Conservation (phyloP, 1,140 invertebrate genomes). For the Zaprionus africanus region DNA sequence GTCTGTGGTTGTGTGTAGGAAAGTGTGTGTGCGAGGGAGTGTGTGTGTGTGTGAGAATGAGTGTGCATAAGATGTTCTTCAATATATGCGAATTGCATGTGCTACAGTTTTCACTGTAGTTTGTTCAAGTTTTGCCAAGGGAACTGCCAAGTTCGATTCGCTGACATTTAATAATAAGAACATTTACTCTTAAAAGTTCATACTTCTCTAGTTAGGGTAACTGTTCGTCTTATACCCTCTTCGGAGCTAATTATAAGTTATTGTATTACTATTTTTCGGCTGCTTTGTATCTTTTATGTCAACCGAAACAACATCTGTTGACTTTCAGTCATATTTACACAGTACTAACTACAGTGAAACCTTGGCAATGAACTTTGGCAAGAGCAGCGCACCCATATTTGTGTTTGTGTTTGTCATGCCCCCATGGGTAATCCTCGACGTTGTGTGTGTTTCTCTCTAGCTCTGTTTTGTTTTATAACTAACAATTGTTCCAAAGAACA, state of each 20-base stretch:
- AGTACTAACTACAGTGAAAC: constrained; percentile 28
- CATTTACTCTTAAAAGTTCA: neutral
- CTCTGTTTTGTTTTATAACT: constrained; percentile 28
- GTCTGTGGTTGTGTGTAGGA: neutral
- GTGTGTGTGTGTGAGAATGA: neutral
- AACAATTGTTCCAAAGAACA: constrained; percentile 28
- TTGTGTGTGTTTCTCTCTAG: constrained; percentile 21
- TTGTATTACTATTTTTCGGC: constrained; percentile 14
- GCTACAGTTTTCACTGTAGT: constrained; percentile 23
- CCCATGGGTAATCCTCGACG: constrained; percentile 34
- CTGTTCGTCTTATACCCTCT: neutral
- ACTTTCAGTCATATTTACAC: constrained; percentile 25
- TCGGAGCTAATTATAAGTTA: neutral
- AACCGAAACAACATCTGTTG: constrained; percentile 12
- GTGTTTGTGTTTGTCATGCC: constrained; percentile 66
- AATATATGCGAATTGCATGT: constrained; percentile 36
- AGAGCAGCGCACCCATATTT: constrained; percentile 35
- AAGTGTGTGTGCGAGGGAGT: constrained; percentile 1
- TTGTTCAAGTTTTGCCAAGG: neutral
- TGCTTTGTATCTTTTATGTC: constrained; percentile 19
- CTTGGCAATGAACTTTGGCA: constrained; percentile 67
- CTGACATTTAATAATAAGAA: neutral
- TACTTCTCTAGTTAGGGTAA: neutral
- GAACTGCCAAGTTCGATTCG: neutral
- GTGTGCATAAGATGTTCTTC: constrained; percentile 34